Conservation (phyloP, 2,113 vertebrate species). For the Hippocampus zosterae region DNA sequence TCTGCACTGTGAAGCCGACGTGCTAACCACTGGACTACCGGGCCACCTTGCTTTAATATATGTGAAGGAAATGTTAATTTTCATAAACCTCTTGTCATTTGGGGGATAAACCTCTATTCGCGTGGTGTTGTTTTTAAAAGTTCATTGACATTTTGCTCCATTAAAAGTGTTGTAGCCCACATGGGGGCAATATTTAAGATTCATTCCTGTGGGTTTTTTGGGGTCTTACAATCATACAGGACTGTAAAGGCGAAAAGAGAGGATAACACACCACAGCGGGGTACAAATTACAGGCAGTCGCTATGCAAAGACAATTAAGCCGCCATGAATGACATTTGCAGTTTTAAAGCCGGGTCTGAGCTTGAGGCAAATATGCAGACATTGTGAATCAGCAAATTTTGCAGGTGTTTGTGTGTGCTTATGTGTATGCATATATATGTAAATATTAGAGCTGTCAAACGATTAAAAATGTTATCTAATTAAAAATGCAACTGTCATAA, state of each 20-base stretch:
- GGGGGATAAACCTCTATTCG: neutral
- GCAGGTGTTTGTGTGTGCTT: neutral
- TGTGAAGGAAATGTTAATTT: neutral
- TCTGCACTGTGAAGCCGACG: no score
- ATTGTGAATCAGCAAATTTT: constrained; percentile 2
- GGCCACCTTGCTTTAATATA: neutral
- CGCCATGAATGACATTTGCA: neutral
- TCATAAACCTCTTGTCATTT: neutral
- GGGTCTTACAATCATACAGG: constrained; percentile 1
- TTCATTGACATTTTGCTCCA: neutral
- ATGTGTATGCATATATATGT: no score
- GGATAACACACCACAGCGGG: neutral
- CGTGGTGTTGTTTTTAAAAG: neutral
- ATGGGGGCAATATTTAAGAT: neutral
- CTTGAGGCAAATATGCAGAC: neutral
- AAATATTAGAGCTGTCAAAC: no score
- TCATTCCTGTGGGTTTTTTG: neutral
- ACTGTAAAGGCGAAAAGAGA: constrained; percentile 10
- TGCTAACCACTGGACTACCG: no score
- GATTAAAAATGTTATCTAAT: no score
- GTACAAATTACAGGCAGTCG: neutral
- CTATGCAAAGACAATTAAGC: neutral
- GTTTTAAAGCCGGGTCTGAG: constrained; percentile 1
- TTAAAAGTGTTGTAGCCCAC: neutral
- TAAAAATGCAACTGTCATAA: no score